Evolutionary conservation across 2,113 vertebrate species (phyloP).

Genomic region (Burhinus oedicnemus): DNA sequence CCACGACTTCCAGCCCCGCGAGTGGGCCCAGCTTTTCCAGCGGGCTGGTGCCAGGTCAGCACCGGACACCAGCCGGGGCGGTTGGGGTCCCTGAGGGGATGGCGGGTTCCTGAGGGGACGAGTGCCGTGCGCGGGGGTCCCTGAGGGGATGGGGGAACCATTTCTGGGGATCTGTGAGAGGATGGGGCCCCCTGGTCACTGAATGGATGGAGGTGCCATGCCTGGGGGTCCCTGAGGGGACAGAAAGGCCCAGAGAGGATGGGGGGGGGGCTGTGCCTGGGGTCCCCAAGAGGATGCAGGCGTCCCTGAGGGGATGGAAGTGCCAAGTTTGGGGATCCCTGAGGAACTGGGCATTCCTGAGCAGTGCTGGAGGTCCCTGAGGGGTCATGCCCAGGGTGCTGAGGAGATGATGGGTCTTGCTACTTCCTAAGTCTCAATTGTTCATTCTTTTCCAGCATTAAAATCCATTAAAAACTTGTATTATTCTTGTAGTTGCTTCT

Average conservation of each 20-base stretch:
- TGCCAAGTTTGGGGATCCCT: neutral
- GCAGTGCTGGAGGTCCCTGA: neutral
- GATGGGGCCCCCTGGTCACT: neutral
- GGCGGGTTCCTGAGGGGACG: too few species aligned
- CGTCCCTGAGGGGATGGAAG: neutral
- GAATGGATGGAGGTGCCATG: neutral
- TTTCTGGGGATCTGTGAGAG: neutral
- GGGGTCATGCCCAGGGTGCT: neutral
- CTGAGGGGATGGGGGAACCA: neutral
- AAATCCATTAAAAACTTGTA: neutral
- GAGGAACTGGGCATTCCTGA: neutral
- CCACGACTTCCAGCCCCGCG: conserved; percentile 82
- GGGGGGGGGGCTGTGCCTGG: neutral
- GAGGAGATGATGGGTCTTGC: neutral
- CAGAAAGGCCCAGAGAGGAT: neutral
- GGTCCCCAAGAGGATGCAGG: neutral
- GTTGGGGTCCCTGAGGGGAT: too few species aligned
- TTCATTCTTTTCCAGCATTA: neutral
- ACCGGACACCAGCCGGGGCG: rapidly evolving
- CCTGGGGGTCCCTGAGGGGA: neutral
- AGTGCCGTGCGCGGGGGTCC: neutral
- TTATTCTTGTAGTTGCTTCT: neutral
- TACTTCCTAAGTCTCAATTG: rapidly evolving
- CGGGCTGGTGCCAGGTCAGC: conserved; percentile 90
- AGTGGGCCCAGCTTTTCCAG: conserved; percentile 87